phyloP scores from a whole-genome alignment of 1,140 invertebrate species.

The Tribolium madens region DNA sequence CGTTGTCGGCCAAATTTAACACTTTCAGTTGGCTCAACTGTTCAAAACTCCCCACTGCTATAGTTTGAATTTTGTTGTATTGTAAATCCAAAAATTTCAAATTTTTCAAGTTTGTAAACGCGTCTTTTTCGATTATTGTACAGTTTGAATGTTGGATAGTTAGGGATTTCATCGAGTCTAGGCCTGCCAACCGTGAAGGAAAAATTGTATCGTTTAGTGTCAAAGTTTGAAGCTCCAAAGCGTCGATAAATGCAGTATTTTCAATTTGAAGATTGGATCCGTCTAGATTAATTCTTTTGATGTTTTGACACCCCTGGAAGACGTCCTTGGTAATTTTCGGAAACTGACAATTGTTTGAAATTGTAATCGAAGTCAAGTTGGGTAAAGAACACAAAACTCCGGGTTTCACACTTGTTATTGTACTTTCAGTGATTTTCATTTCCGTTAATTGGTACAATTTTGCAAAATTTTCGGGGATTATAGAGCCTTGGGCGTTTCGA shows the following conservation, averaged over 20 bases:
- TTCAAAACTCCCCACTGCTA: background rate
- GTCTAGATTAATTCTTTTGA: background rate
- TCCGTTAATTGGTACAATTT: background rate
- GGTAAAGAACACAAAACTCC: background rate
- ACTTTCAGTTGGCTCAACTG: slow-evolving; percentile 5
- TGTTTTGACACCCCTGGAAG: background rate
- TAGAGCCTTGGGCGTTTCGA: background rate
- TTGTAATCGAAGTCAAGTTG: background rate
- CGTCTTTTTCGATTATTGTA: background rate
- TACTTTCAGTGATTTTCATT: background rate
- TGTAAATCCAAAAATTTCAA: slow-evolving; percentile 37
- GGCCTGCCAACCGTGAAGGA: background rate
- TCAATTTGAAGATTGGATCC: background rate
- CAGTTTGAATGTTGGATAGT: background rate
- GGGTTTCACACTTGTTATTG: background rate
- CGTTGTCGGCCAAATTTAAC: slow-evolving; percentile 28
- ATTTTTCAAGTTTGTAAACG: background rate
- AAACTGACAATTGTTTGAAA: background rate
- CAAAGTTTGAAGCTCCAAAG: background rate
- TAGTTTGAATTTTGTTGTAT: background rate
- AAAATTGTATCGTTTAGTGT: background rate
- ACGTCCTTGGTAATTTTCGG: background rate
- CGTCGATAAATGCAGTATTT: background rate
- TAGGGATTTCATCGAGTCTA: background rate
- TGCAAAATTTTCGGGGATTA: background rate